Conservation (phyloP, 1,140 invertebrate species). For the Musca vetustissima region DNA sequence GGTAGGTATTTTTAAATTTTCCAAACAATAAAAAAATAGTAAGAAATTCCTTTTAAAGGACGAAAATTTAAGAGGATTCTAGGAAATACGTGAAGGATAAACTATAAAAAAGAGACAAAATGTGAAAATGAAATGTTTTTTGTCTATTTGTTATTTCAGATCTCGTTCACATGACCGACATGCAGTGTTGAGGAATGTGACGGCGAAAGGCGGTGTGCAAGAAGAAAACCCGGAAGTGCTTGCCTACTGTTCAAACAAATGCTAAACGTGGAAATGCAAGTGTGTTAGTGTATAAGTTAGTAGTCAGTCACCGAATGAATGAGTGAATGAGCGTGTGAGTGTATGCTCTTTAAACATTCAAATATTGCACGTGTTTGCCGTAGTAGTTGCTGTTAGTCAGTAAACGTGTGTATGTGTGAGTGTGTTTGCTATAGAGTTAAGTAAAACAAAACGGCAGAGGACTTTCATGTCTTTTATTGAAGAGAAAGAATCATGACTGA, state of each 20-base stretch:
- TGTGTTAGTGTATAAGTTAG: background rate
- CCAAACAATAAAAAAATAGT: too few relatives aligned
- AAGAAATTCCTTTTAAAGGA: too few relatives aligned
- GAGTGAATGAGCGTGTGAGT: background rate
- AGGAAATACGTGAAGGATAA: too few relatives aligned
- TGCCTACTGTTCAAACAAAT: constrained; percentile 18
- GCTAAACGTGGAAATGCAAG: background rate
- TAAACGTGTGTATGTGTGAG: background rate
- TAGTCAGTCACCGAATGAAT: background rate
- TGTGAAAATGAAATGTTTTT: too few relatives aligned
- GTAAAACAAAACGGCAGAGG: constrained; percentile 1
- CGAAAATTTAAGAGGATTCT: too few relatives aligned
- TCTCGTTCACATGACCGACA: background rate
- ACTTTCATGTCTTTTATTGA: constrained; percentile 6
- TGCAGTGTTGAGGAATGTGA: background rate
- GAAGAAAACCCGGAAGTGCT: constrained; percentile 20
- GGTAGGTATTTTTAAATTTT: too few relatives aligned
- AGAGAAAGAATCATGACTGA: constrained; percentile 11
- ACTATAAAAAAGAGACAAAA: too few relatives aligned
- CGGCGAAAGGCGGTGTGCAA: background rate
- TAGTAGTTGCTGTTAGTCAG: too few relatives aligned
- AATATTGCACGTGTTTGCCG: background rate
- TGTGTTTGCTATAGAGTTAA: constrained; percentile 13
- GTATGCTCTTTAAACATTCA: background rate
- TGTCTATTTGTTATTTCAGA: constrained; percentile 6